Conservation (phyloP, 2,888 invertebrate species). For the Lypha dubia region DNA sequence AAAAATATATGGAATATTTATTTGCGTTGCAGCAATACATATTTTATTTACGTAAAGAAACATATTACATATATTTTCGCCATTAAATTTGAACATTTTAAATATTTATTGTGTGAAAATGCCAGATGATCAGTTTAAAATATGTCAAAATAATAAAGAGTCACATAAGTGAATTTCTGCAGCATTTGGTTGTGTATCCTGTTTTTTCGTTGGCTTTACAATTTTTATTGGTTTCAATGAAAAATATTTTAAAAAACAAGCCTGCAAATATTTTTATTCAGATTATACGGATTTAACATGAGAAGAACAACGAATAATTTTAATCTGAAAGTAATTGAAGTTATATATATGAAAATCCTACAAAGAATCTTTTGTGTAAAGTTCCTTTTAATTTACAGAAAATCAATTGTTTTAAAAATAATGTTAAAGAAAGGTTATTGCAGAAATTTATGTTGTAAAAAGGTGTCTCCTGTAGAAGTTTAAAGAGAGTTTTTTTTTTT, state of each 20-base stretch:
- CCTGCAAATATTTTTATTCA: slow-evolving; percentile 1
- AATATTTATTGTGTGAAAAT: slow-evolving; percentile 71
- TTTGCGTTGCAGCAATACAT: background rate
- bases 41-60: background rate
- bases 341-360: too few species aligned
- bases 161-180: slow-evolving; percentile 34
- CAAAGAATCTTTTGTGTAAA: too few species aligned
- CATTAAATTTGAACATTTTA: slow-evolving; percentile 54
- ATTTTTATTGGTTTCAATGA: background rate
- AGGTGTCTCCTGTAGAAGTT: too few species aligned
- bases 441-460: too few species aligned
- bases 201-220: background rate
- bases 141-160: slow-evolving; percentile 54
- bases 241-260: slow-evolving; percentile 2
- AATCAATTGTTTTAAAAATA: too few species aligned
- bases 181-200: background rate
- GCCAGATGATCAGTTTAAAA: slow-evolving; percentile 66
- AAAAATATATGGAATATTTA: background rate
- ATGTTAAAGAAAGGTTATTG: too few species aligned
- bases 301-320: background rate
- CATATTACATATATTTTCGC: background rate
- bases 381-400: background rate
- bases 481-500: too few species aligned
- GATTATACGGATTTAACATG: background rate
- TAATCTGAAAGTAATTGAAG: background rate